Percentiles rank a stretch among this genome's conserved stretches.
These are phyloP conservation scores for Pterostichus madidus DNA, from an alignment of 2,888 invertebrate genomes.

Conservation along the genomic window DNA sequence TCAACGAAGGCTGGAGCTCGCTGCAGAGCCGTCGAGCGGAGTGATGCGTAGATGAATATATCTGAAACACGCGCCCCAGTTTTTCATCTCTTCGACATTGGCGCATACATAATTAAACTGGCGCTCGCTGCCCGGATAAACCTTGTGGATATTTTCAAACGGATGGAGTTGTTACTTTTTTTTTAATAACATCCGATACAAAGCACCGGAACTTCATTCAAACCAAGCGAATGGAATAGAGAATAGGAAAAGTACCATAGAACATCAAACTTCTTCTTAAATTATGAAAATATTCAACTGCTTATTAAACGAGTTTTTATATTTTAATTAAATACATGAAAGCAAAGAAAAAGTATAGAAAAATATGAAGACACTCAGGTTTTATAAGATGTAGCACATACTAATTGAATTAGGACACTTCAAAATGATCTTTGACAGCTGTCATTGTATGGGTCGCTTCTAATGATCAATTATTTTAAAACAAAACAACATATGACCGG, in stretches of 20 bases:
- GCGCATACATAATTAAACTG: constrained; percentile 57
- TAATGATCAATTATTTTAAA: too few relatives aligned
- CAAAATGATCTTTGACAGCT: too few relatives aligned
- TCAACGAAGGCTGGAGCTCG: not conserved
- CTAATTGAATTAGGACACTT: too few relatives aligned
- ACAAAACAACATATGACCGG: too few relatives aligned
- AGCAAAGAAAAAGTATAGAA: too few relatives aligned
- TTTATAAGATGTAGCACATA: too few relatives aligned
- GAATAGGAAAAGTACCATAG: not conserved
- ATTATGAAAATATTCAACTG: not conserved
- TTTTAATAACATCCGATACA: constrained; percentile 49
- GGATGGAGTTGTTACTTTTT: constrained; percentile 45
- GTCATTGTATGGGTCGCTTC: too few relatives aligned
- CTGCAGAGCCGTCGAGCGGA: constrained; percentile 8
- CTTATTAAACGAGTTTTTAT: too few relatives aligned
- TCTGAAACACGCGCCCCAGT: constrained; percentile 43
- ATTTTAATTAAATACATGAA: too few relatives aligned
- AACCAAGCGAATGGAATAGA: constrained; percentile 6
- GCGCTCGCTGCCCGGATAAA: constrained; percentile 19
- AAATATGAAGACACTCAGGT: too few relatives aligned
- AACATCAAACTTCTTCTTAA: not conserved
- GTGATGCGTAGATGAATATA: constrained; percentile 55
- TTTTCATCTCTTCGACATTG: constrained; percentile 54
- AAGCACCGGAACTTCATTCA: constrained; percentile 41
- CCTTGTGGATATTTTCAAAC: constrained; percentile 32